phyloP scores from a whole-genome alignment of 2,888 invertebrate species.

The Silvanus unidentatus region DNA sequence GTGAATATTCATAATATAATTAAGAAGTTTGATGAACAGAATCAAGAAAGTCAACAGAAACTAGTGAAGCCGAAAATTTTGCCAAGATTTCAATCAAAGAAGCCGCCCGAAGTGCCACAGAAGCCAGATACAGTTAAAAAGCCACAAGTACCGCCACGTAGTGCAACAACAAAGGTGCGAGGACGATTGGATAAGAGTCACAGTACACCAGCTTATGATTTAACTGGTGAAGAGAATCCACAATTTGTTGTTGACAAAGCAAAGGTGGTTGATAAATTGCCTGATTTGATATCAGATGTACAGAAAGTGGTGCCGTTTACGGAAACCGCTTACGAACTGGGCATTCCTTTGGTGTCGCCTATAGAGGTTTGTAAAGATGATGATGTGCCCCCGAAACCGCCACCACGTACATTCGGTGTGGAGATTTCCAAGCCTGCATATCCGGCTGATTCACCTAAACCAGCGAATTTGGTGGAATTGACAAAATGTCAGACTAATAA shows the following conservation, averaged over 20 bases:
- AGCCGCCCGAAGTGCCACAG: constrained; percentile 38
- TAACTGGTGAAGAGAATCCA: constrained; percentile 29
- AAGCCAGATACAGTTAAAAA: constrained; percentile 33
- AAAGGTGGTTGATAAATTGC: constrained; percentile 13
- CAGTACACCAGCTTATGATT: constrained; percentile 77
- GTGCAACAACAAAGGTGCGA: constrained; percentile 36
- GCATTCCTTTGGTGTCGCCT: constrained; percentile 28
- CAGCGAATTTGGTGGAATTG: constrained; percentile 23
- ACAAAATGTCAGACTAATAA: constrained; percentile 11
- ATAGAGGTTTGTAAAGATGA: constrained; percentile 12
- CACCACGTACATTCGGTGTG: constrained; percentile 34
- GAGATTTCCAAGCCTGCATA: constrained; percentile 36
- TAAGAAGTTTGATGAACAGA: constrained; percentile 40
- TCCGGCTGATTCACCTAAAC: constrained; percentile 37
- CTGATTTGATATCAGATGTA: constrained; percentile 1
- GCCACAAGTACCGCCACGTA: constrained; percentile 39
- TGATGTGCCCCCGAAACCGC: constrained; percentile 42
- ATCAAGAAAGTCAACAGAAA: constrained; percentile 14
- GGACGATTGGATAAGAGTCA: constrained; percentile 72
- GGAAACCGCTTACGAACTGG: constrained; percentile 31
- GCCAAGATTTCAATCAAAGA: constrained; percentile 33
- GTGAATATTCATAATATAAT: constrained; percentile 44
- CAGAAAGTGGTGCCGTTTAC: constrained; percentile 15
- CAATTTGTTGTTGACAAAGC: constrained; percentile 5
- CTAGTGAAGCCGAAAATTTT: constrained; percentile 32